Evolutionary conservation across 2,113 vertebrate species (phyloP).

Genomic region (Diglossa brunneiventris): DNA sequence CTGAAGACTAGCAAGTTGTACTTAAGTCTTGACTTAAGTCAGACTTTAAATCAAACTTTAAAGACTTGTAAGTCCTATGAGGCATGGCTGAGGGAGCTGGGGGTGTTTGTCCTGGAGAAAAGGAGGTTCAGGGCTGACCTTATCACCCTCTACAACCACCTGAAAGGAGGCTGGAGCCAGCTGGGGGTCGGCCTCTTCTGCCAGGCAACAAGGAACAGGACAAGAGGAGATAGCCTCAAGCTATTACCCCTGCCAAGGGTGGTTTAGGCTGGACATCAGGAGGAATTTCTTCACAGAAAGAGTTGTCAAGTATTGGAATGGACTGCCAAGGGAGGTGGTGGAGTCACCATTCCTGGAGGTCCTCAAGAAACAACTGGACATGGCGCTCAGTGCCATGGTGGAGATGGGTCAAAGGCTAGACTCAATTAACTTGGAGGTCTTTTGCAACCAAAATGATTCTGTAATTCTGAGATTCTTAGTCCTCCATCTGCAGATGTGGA

Average conservation of each 20-base stretch:
- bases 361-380: neutral
- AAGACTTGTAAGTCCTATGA: neutral
- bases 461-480: neutral
- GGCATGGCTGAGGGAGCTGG: neutral
- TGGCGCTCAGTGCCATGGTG: neutral
- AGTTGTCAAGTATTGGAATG: neutral
- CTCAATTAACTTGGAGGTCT: neutral
- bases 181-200: fast-evolving
- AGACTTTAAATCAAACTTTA: neutral
- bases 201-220: neutral
- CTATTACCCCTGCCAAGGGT: neutral
- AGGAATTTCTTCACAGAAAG: neutral
- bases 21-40: neutral
- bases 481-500: neutral
- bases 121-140: neutral
- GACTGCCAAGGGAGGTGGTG: neutral
- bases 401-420: neutral
- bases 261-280: neutral
- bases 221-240: neutral
- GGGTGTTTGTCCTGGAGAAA: neutral
- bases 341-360: neutral
- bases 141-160: fast-evolving
- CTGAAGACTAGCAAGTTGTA: neutral
- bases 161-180: neutral
- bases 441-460: neutral